These are phyloP conservation scores for Heptranchias perlo DNA, from an alignment of 2,113 vertebrate species.

Conservation along the genomic window DNA sequence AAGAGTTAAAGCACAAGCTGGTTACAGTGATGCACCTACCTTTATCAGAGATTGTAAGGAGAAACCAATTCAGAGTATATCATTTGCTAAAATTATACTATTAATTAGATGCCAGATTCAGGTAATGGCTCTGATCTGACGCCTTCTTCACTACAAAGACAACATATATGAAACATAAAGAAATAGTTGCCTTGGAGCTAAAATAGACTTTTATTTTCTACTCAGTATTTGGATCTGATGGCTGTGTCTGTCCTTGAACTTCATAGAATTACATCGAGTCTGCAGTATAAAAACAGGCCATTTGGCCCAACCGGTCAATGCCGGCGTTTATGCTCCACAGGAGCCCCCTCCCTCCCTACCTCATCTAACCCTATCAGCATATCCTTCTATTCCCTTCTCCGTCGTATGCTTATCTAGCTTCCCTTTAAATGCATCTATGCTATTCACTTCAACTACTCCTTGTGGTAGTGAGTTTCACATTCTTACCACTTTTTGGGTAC, in stretches of 20 bases:
- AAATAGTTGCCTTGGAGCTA: neutral
- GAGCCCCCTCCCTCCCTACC: too few relatives aligned
- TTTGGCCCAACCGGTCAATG: too few relatives aligned
- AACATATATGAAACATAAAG: neutral
- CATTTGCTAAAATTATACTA: neutral
- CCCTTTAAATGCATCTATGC: too few relatives aligned
- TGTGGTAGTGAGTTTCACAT: too few relatives aligned
- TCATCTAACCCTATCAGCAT: too few relatives aligned
- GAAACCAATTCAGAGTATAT: neutral
- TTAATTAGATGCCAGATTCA: neutral
- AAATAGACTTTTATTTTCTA: neutral
- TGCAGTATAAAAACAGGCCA: too few relatives aligned
- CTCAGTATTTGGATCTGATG: neutral
- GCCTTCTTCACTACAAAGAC: neutral
- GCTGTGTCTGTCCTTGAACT: neutral
- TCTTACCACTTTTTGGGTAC: too few relatives aligned
- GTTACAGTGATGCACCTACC: neutral
- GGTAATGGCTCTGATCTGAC: neutral
- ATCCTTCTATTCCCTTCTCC: too few relatives aligned
- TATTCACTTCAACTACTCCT: too few relatives aligned
- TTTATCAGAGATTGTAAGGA: neutral
- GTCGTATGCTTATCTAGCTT: too few relatives aligned
- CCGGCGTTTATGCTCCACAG: too few relatives aligned
- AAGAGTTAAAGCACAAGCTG: neutral
- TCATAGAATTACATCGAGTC: too few relatives aligned